Conservation (phyloP, 1,140 invertebrate species). For the Micrasema longulum region DNA sequence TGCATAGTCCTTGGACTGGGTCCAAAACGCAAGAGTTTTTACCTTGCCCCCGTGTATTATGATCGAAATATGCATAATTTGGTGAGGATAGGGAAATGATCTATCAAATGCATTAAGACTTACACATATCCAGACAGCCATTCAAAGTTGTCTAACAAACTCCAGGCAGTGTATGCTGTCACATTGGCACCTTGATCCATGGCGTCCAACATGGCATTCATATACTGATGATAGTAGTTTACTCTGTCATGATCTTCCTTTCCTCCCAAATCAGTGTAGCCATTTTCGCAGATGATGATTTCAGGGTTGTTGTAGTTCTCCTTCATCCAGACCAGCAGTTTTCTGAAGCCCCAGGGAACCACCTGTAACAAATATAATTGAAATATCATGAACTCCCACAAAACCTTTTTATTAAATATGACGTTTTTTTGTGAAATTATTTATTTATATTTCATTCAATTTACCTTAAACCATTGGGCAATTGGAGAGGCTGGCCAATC, state of each 20-base stretch:
- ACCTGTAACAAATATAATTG: conserved; percentile 55
- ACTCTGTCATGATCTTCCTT: conserved; percentile 60
- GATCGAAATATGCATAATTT: too few species aligned
- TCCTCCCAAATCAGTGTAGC: conserved; percentile 67
- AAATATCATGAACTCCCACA: too few species aligned
- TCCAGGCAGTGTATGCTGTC: conserved; percentile 76
- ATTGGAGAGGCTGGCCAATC: conserved; percentile 47
- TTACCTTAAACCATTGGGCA: conserved; percentile 49
- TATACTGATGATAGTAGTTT: conserved; percentile 67
- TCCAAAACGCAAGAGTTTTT: too few species aligned
- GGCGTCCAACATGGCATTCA: conserved; percentile 75
- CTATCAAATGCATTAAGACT: too few species aligned
- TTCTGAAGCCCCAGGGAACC: conserved; percentile 72
- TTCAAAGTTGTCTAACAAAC: conserved; percentile 80
- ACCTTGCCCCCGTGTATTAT: too few species aligned
- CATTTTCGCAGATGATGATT: conserved; percentile 78
- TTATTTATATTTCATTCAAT: neutral
- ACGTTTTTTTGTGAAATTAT: too few species aligned
- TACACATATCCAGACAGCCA: conserved; percentile 72
- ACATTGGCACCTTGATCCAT: conserved; percentile 76
- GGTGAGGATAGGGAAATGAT: too few species aligned
- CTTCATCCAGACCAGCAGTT: conserved; percentile 73
- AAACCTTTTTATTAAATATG: too few species aligned
- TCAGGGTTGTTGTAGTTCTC: conserved; percentile 73
- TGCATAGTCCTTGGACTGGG: too few species aligned